Evolutionary conservation across 2,113 vertebrate genomes (phyloP), one percentile per base, ranked within the genome.

Genomic region (Meriones unguiculatus): DNA sequence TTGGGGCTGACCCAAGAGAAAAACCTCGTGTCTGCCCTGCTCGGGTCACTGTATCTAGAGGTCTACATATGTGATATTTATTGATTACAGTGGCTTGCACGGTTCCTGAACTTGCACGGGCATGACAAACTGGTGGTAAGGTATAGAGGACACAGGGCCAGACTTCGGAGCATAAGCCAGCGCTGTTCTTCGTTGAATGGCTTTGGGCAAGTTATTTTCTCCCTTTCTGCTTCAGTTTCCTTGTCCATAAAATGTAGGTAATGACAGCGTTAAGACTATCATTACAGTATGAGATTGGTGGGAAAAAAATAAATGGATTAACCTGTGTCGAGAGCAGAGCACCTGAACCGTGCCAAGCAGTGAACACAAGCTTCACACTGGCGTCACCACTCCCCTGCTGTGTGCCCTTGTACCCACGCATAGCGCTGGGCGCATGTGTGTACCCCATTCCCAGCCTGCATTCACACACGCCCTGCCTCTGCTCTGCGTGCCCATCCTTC

Each of bases 351-450:
- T 0, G 6, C 24, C 35, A 50, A 82, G 25, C 52, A 18, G 7
- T 5, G n/a, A 35, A 17, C 2, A 7, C 1, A 32, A 77, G 46
- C 12, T 22, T 69, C 17, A 17, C 35, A 30, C 46, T 62, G 4
- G 50, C 11, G 35, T 57, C 12, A 4, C 12, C 1, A 35, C 5
- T 25, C 24, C 28, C 7, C 41, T 28, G 81, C 15, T 0, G 64
- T 6, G n/a, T 50, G 11, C 15, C 0, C 64, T 38, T 72, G 6
- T 17, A 13, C 25, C 10, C 41, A 64, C 7, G 10, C 0, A 5
- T 22, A 46, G 2, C n/a, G 50, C 24, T 7, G 38, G 2, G 67
- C 3, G 38, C 15, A 7, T 1, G 50, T 2, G 0, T 1, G 15
- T 20, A 65, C 76, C 70, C 59, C 7, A 76, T 46, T 25, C 77